These are phyloP conservation scores for Cryptoblepharus egeriae DNA, from an alignment of 2,797 vertebrate species.

Conservation along the genomic window DNA sequence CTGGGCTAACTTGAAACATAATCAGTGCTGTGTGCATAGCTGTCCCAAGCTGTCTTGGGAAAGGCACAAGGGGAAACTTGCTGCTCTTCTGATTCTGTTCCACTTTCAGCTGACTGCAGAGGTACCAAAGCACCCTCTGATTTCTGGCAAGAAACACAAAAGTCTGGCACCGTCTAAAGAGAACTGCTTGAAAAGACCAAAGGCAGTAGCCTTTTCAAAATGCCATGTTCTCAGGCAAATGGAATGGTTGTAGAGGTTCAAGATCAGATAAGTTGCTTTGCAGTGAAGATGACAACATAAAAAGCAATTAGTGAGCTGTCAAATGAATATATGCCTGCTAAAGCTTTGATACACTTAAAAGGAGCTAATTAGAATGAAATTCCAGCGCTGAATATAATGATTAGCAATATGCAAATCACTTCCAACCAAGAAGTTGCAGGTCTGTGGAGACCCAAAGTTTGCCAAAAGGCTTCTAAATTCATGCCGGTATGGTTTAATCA, in stretches of 20 bases:
- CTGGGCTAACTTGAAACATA: no score
- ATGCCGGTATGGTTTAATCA: constrained; percentile 24
- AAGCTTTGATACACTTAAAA: constrained; percentile 63
- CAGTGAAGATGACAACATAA: constrained; percentile 61
- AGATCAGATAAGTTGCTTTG: constrained; percentile 61
- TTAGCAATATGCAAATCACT: constrained; percentile 57
- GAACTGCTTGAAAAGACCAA: constrained; percentile 39
- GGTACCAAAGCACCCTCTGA: background rate
- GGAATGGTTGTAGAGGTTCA: constrained; percentile 60
- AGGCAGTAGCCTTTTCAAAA: constrained; percentile 39
- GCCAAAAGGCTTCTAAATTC: constrained; percentile 45
- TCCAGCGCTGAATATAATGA: constrained; percentile 46
- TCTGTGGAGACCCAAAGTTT: constrained; percentile 42
- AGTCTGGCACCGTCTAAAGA: background rate
- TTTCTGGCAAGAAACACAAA: background rate
- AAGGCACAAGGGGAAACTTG: no score
- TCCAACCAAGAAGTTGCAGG: constrained; percentile 34
- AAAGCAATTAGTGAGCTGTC: constrained; percentile 71
- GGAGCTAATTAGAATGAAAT: constrained; percentile 62
- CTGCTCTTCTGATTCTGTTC: background rate
- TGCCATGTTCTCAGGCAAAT: constrained; percentile 47
- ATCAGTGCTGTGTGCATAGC: no score
- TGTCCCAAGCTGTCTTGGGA: background rate
- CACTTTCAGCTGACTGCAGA: background rate
- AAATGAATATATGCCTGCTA: constrained; percentile 56